phyloP scores from a whole-genome alignment of 2,888 invertebrate species.

The Athalia rosae region DNA sequence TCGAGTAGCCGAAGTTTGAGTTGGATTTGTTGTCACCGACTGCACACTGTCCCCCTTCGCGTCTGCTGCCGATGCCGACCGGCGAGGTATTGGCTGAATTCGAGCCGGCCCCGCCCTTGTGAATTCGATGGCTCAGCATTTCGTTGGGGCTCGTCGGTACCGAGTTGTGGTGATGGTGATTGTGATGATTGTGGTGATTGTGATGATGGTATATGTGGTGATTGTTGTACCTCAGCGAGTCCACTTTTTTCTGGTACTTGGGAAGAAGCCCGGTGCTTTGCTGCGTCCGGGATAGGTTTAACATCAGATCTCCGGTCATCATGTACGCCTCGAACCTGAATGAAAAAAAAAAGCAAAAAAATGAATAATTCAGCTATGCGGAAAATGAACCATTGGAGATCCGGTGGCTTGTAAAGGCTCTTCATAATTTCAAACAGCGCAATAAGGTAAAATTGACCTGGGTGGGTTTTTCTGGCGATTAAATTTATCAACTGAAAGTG shows the following conservation, averaged over 20 bases:
- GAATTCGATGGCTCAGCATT: constrained; percentile 77
- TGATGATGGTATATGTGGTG: constrained; percentile 76
- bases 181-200: constrained; percentile 75
- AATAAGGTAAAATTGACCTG: constrained; percentile 58
- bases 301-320: constrained; percentile 98
- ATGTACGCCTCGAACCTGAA: constrained; percentile 93
- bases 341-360: background rate
- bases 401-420: no score
- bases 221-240: constrained; percentile 77
- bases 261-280: constrained; percentile 80
- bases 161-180: constrained; percentile 76
- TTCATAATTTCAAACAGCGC: no score
- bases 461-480: constrained; percentile 70
- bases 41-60: constrained; percentile 65
- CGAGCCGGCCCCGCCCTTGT: constrained; percentile 70
- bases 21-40: constrained; percentile 53
- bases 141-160: constrained; percentile 84
- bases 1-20: constrained; percentile 64
- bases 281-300: constrained; percentile 91
- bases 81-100: constrained; percentile 77
- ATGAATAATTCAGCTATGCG: background rate
- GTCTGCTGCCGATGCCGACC: constrained; percentile 75
- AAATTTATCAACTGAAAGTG: constrained; percentile 73
- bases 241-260: constrained; percentile 78
- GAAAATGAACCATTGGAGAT: no score